These are phyloP conservation scores for Mylabris sibirica DNA, from an alignment of 2,888 invertebrate species.

Conservation along the genomic window DNA sequence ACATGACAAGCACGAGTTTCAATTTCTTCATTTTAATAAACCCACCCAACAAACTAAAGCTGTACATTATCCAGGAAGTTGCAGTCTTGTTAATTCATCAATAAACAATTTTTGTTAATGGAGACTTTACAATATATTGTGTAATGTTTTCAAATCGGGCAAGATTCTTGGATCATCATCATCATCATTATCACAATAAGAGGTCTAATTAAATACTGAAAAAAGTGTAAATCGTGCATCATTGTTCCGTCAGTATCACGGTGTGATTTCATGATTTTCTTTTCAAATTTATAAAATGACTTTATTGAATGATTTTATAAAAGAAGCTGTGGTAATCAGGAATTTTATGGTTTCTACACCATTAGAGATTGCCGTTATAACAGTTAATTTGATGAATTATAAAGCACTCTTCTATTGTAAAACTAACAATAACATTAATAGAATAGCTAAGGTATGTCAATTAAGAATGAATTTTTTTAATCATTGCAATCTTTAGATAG, in stretches of 20 bases:
- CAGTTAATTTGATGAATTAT: not conserved
- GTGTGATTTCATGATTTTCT: too few relatives aligned
- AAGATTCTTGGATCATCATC: too few relatives aligned
- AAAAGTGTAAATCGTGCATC: too few relatives aligned
- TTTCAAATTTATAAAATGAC: not conserved
- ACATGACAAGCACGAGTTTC: slow-evolving; percentile 4
- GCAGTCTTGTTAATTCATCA: not conserved
- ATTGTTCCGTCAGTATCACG: too few relatives aligned
- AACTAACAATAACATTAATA: not conserved
- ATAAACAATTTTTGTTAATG: too few relatives aligned
- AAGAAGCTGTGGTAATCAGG: not conserved
- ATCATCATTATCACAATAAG: too few relatives aligned
- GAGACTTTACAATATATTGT: too few relatives aligned
- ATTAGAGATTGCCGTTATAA: not conserved
- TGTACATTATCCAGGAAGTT: not conserved
- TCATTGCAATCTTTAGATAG: too few relatives aligned
- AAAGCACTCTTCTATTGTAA: not conserved
- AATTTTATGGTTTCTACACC: not conserved
- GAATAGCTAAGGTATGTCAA: not conserved
- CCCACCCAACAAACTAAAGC: too few relatives aligned
- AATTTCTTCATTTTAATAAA: not conserved
- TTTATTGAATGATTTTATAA: not conserved
- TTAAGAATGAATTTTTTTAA: too few relatives aligned
- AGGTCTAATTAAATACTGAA: too few relatives aligned
- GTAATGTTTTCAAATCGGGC: too few relatives aligned